Conservation (phyloP, 2,797 vertebrate species). For the Mormyrus hasselquistii region DNA sequence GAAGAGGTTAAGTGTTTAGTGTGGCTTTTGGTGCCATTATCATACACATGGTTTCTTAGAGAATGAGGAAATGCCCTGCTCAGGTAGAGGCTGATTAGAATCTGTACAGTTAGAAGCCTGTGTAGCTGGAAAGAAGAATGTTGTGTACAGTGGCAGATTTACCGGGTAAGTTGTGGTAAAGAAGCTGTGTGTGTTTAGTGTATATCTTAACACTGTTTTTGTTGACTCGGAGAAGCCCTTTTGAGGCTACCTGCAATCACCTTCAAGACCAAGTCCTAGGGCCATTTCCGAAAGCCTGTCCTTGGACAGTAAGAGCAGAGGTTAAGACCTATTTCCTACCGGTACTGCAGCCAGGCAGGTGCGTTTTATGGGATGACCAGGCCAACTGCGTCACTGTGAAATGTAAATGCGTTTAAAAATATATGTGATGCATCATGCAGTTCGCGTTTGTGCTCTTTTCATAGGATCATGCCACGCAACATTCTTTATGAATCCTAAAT, state of each 20-base stretch:
- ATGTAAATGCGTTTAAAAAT: constrained; percentile 1
- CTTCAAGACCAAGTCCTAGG: neutral
- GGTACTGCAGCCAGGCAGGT: neutral
- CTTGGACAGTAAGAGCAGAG: neutral
- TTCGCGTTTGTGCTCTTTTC: neutral
- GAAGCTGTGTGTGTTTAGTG: constrained; percentile 49
- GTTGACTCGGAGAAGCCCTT: neutral
- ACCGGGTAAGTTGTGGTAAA: constrained; percentile 37
- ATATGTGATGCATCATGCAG: neutral
- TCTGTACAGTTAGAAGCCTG: neutral
- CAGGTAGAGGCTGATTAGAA: neutral
- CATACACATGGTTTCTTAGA: neutral
- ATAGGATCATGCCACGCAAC: neutral
- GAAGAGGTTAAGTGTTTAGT: constrained; percentile 35
- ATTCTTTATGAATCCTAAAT: neutral
- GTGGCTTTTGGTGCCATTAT: constrained; percentile 37
- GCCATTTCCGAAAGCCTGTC: constrained; percentile 9
- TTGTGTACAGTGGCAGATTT: constrained; percentile 40
- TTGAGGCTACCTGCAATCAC: neutral
- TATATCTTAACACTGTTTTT: neutral
- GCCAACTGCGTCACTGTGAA: constrained; percentile 18
- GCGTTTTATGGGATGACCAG: neutral
- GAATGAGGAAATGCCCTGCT: neutral
- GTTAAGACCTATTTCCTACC: neutral
- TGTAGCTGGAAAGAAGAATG: neutral